Conservation (phyloP, 2,113 vertebrate genomes). For the Asarcornis scutulata region DNA sequence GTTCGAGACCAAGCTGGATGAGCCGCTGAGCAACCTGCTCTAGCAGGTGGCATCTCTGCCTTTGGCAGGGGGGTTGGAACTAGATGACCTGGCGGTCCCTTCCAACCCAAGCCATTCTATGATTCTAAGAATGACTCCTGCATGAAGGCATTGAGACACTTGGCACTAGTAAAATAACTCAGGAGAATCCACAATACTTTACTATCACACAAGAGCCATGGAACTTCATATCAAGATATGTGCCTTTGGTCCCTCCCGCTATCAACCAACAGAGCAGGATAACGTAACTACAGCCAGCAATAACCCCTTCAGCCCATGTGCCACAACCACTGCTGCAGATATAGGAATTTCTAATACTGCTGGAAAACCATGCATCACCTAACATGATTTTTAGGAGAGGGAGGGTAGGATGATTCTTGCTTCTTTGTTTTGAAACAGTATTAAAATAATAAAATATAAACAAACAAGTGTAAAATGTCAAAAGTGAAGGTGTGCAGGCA, state of each 20-base stretch:
- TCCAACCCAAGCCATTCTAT: no score
- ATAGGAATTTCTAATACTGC: neutral
- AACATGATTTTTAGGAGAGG: neutral
- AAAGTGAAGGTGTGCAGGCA: neutral
- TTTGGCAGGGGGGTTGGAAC: no score
- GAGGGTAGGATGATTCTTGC: neutral
- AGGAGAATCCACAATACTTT: neutral
- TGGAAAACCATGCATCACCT: neutral
- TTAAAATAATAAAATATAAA: neutral
- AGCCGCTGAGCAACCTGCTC: no score
- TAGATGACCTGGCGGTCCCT: no score
- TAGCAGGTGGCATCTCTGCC: no score
- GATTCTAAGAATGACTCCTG: no score
- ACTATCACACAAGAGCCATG: neutral
- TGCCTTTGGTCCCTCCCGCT: neutral
- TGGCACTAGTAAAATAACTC: neutral
- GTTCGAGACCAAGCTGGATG: no score
- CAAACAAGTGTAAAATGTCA: neutral
- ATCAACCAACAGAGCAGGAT: no score
- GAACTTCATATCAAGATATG: neutral
- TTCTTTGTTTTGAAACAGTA: neutral
- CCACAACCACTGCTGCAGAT: neutral
- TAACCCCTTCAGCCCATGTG: no score
- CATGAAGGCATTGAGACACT: neutral
- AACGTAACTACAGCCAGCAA: neutral